A percentile compares a stretch with the other conserved stretches of the same genome.
Conservation (phyloP, 2,797 vertebrate species). For the Cyclura pinguis region DNA sequence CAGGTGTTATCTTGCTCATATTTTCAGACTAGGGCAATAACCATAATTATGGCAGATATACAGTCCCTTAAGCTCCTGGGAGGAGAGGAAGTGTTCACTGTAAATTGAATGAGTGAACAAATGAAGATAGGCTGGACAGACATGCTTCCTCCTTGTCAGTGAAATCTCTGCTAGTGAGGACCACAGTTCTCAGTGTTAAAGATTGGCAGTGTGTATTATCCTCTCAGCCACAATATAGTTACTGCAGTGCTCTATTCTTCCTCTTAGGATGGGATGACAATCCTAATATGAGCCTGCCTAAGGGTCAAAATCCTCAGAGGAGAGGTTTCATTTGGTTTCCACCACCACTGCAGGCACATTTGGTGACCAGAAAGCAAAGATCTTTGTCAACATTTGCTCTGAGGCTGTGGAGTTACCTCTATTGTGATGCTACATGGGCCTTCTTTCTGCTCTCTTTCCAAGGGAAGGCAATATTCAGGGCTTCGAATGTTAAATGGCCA, state of each 20-base stretch:
- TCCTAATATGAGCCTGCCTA: too few species aligned
- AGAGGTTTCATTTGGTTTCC: neutral
- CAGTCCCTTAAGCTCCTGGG: neutral
- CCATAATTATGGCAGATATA: neutral
- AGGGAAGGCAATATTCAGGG: too few species aligned
- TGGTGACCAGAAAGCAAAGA: too few species aligned
- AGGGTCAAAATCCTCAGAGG: too few species aligned
- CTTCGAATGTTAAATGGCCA: too few species aligned
- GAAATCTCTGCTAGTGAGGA: neutral
- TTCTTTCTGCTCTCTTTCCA: too few species aligned
- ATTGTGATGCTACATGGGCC: too few species aligned
- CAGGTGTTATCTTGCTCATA: neutral
- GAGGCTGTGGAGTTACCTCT: too few species aligned
- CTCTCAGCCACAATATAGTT: neutral
- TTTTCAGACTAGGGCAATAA: neutral
- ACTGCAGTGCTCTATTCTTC: neutral
- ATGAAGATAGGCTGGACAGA: neutral
- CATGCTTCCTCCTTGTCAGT: neutral
- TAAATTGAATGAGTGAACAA: neutral
- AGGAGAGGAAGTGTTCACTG: neutral
- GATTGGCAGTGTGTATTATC: neutral
- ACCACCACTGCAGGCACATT: neutral
- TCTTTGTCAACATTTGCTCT: too few species aligned
- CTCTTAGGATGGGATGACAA: neutral
- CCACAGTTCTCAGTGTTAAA: too few species aligned